Evolutionary conservation across 2,888 invertebrate species (phyloP), one percentile per base, ranked within the genome.

Genomic region (Seladonia tumulorum): DNA sequence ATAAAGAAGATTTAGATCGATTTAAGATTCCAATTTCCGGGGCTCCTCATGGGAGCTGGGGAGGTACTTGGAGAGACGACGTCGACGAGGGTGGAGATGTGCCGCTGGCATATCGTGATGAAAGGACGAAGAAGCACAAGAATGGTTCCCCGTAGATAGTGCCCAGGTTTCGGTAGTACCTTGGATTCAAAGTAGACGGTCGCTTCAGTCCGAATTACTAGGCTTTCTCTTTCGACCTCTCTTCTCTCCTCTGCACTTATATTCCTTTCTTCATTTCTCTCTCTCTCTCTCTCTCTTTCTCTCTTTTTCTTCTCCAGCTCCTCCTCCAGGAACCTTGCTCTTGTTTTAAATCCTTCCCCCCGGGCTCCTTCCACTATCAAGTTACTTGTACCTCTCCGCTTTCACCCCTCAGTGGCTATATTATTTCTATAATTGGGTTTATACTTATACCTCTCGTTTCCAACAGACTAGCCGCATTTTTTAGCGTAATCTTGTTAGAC

Each of bases 11-110:
- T 93, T 93, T 92, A 92, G 91, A 92, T 93, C 94, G 94, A 94
- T 94, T 93, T 93, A 93, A 93, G 93, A 94, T 94, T 94, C 93
- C 94, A 94, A 94, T 94, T 94, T 93, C 92, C 92, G 91, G 91
- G 77, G 76, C 85, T 92, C 89, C 90, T 89, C 88, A 78, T 85
- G 79, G 79, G 86, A 86, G 85, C 78, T 70, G 72, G 83, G 77
- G 80, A 87, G 78, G 82, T 42, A 84, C 80, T 79, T 75, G 76
- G 79, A 39, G 39, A 79, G 81, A 86, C 82, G 75, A 80, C 76
- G 85, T 72, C 76, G 83, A 76, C 77, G 84, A 72, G 73, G 76
- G 86, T 75, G 81, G 78, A 79, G 81, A 88, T 83, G 85, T 82
- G 87, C 77, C 76, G 72, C 49, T 76, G 85, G 87, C 90, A 90